Conservation (phyloP, 2,888 invertebrate species). For the Zaprionus bogoriensis region DNA sequence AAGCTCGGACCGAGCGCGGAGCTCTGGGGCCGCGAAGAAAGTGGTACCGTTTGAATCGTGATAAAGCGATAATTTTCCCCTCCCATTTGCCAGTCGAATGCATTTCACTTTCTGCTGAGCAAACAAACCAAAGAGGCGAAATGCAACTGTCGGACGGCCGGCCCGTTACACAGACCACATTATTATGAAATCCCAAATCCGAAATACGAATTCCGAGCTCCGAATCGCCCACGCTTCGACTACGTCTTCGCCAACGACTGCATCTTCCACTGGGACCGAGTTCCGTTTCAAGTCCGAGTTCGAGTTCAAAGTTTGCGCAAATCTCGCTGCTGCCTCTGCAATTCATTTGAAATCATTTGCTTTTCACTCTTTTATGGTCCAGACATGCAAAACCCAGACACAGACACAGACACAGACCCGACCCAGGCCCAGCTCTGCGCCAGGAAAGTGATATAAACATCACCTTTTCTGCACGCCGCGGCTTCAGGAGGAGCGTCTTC, state of each 20-base stretch:
- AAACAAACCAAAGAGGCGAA: conserved; percentile 57
- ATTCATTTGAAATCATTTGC: conserved; percentile 64
- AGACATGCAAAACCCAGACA: conserved; percentile 25
- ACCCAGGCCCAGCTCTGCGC: too few relatives aligned
- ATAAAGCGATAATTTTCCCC: conserved; percentile 72
- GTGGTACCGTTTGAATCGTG: conserved; percentile 78
- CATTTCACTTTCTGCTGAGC: conserved; percentile 70
- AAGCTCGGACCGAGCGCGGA: conserved; percentile 46
- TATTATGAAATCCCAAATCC: conserved; percentile 66
- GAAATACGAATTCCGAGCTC: conserved; percentile 17
- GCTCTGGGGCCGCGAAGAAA: too few relatives aligned
- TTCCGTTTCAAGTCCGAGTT: conserved; percentile 60
- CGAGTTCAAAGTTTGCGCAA: conserved; percentile 66
- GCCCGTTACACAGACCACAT: conserved; percentile 56
- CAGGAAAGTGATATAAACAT: conserved; percentile 56
- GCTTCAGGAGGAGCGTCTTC: neutral
- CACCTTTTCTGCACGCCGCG: conserved; percentile 18
- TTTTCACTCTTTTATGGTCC: conserved; percentile 50
- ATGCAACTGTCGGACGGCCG: conserved; percentile 20
- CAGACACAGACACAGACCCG: too few relatives aligned
- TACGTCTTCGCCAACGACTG: conserved; percentile 57
- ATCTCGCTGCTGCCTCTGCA: conserved; percentile 29
- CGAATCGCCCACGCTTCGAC: conserved; percentile 37
- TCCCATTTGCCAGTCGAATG: conserved; percentile 40
- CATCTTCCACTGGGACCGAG: neutral